phyloP scores from a whole-genome alignment of 2,888 invertebrate genomes.

The Agriotes lineatus region DNA sequence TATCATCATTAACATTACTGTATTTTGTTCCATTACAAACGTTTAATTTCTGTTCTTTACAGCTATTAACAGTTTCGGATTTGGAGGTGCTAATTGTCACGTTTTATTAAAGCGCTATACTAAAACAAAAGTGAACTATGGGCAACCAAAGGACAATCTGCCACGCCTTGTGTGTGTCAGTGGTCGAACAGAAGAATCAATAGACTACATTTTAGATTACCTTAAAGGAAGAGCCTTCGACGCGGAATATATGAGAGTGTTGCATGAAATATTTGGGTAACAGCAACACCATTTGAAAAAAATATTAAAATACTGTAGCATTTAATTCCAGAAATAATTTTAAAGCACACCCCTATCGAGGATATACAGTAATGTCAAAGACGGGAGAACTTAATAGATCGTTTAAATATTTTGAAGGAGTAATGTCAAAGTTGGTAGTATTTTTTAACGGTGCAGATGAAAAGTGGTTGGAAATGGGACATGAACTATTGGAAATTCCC shows the following conservation, averaged over 20 bases:
- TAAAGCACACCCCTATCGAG: constrained; percentile 2
- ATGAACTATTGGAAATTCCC: constrained; percentile 50
- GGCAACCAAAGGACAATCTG: constrained; percentile 73
- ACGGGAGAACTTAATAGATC: constrained; percentile 1
- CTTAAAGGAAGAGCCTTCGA: constrained; percentile 74
- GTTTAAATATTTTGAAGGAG: constrained; percentile 1
- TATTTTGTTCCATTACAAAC: not conserved
- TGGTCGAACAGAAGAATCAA: constrained; percentile 84
- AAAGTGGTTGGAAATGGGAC: not conserved
- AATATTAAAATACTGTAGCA: too few relatives aligned
- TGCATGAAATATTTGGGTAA: constrained; percentile 57
- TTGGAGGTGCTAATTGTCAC: constrained; percentile 73
- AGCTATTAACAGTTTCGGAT: constrained; percentile 88
- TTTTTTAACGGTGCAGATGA: not conserved
- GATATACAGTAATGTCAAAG: constrained; percentile 8
- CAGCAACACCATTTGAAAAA: too few relatives aligned
- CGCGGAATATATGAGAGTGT: constrained; percentile 66
- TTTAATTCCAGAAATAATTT: constrained; percentile 17
- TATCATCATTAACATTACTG: not conserved
- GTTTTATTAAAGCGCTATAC: constrained; percentile 73
- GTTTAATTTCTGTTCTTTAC: constrained; percentile 51
- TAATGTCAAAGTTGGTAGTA: not conserved
- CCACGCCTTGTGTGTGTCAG: constrained; percentile 82
- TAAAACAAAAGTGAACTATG: constrained; percentile 72
- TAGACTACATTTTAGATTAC: constrained; percentile 74